Conservation (phyloP, 2,888 invertebrate species). For the Nephrocerus scutellatus region DNA sequence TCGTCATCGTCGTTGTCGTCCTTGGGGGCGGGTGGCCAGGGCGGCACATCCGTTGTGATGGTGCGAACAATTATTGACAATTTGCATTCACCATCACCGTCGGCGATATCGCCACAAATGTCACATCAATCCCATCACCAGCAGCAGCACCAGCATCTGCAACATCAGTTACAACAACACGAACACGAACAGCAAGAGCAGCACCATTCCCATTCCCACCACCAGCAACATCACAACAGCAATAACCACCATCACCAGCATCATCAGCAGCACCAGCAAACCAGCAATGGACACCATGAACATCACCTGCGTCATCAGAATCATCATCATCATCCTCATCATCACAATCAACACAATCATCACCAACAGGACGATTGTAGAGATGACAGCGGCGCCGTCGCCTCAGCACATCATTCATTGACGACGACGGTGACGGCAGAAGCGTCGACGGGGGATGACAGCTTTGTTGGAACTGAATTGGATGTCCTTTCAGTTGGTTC, state of each 20-base stretch:
- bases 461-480: constrained; percentile 34
- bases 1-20: constrained; percentile 13
- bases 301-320: constrained; percentile 15
- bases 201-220: constrained; percentile 23
- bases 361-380: constrained; percentile 11
- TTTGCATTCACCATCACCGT: background rate
- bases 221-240: constrained; percentile 22
- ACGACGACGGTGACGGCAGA: background rate
- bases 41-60: constrained; percentile 38
- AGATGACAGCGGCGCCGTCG: background rate
- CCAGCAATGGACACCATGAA: constrained; percentile 15
- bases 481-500: constrained; percentile 32
- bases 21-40: constrained; percentile 23
- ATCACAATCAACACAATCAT: too few relatives aligned
- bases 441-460: constrained; percentile 13
- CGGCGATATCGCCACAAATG: constrained; percentile 13
- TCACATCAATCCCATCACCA: constrained; percentile 22
- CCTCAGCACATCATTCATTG: constrained; percentile 8
- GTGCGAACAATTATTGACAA: constrained; percentile 38
- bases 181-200: constrained; percentile 20
- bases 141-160: constrained; percentile 23
- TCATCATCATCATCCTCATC: too few relatives aligned
- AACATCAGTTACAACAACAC: constrained; percentile 26
- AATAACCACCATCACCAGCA: constrained; percentile 23
- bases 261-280: constrained; percentile 24